These are phyloP conservation scores for Cynopterus brachyotis DNA, from an alignment of 2,113 vertebrate species.

Conservation along the genomic window DNA sequence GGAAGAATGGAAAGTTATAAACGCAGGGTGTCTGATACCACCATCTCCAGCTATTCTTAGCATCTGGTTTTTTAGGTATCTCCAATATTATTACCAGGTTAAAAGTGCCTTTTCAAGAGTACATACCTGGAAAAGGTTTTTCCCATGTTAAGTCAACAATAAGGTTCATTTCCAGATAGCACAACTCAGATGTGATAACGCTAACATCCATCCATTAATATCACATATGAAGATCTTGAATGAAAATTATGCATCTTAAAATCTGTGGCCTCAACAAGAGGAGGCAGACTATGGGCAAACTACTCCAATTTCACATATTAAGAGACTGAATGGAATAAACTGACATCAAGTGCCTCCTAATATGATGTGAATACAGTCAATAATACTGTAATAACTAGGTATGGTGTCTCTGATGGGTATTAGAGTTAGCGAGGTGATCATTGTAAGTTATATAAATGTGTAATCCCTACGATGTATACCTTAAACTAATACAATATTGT, in stretches of 20 bases:
- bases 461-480: too few relatives aligned
- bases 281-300: not conserved
- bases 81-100: not conserved
- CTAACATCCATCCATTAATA: not conserved
- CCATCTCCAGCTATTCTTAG: not conserved
- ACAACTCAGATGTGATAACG: not conserved
- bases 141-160: not conserved
- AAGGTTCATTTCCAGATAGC: not conserved
- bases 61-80: not conserved
- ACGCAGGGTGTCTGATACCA: not conserved
- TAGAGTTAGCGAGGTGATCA: too few relatives aligned
- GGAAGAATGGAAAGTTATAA: not conserved
- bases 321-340: not conserved
- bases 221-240: not conserved
- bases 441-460: too few relatives aligned
- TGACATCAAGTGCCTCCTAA: not conserved
- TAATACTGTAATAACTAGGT: too few relatives aligned
- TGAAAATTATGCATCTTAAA: not conserved
- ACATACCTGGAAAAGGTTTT: not conserved
- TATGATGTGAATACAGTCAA: not conserved
- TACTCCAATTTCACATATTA: not conserved
- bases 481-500: too few relatives aligned
- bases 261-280: not conserved
- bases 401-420: too few relatives aligned
- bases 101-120: not conserved